Percentiles rank a stretch among this genome's conserved stretches.
phyloP scores from a whole-genome alignment of 2,797 vertebrate genomes.

The Brotula barbata region DNA sequence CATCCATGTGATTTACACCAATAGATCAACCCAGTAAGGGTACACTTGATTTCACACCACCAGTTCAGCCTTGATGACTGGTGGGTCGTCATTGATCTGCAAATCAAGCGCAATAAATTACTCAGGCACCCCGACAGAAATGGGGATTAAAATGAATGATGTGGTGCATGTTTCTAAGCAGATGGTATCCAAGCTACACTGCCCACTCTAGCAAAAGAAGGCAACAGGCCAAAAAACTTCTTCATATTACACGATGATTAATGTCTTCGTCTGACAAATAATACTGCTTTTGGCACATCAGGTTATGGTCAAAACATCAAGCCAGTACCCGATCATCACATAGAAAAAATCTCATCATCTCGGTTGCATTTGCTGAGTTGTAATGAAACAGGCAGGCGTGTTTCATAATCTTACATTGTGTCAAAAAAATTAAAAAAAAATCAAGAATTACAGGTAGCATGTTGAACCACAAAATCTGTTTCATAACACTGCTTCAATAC shows the following conservation, averaged over 20 bases:
- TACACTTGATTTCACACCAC: neutral
- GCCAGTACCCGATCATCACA: neutral
- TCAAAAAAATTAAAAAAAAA: neutral
- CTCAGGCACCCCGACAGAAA: conserved; percentile 66
- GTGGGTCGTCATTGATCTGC: neutral
- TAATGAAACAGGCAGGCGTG: neutral
- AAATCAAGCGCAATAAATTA: conserved; percentile 17
- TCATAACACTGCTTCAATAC: conserved; percentile 39
- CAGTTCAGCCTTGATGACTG: neutral
- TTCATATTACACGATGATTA: conserved; percentile 41
- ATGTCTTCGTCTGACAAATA: conserved; percentile 11
- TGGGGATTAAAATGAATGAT: conserved; percentile 55
- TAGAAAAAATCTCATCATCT: neutral
- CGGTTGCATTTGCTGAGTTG: neutral
- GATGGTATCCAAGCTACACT: conserved; percentile 26
- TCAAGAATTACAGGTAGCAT: too few species aligned
- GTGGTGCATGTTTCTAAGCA: conserved; percentile 24
- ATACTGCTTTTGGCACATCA: conserved; percentile 28
- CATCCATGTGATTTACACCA: conserved; percentile 27
- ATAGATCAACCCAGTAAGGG: conserved; percentile 1
- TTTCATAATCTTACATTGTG: neutral
- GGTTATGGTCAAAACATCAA: conserved; percentile 3
- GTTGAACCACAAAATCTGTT: conserved; percentile 18
- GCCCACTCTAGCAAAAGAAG: conserved; percentile 39
- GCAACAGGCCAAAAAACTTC: conserved; percentile 40